A percentile compares a stretch with the other conserved stretches of the same genome.
Conservation (phyloP, 2,888 invertebrate genomes). For the Trissolcus brochymenae region DNA sequence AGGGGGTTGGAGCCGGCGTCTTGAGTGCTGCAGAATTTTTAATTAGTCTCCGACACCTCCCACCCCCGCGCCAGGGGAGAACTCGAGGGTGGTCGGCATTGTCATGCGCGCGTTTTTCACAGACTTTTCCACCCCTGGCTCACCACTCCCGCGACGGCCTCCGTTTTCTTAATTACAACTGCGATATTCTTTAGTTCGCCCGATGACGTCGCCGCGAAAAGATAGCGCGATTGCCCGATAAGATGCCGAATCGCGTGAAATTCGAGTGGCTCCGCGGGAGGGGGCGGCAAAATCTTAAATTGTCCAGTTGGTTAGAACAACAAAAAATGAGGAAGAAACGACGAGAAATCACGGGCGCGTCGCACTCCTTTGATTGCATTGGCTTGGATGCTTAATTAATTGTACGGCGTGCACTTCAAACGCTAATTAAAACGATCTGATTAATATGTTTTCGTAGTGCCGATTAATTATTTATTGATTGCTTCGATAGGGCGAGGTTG, state of each 20-base stretch:
- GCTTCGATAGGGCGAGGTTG: no score
- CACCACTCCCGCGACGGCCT: slow-evolving; percentile 68
- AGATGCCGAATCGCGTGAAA: slow-evolving; percentile 13
- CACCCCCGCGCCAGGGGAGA: slow-evolving; percentile 58
- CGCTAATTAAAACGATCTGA: slow-evolving; percentile 14
- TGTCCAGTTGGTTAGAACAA: no score
- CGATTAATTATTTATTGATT: slow-evolving; percentile 6
- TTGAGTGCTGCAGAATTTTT: slow-evolving; percentile 71
- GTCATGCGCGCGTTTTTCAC: slow-evolving; percentile 77
- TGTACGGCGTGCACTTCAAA: slow-evolving; percentile 9
- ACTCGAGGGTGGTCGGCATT: slow-evolving; percentile 69
- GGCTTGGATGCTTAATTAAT: slow-evolving; percentile 18
- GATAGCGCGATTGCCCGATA: slow-evolving; percentile 64
- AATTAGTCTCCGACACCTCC: slow-evolving; percentile 71
- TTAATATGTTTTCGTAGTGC: slow-evolving; percentile 14
- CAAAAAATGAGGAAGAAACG: no score
- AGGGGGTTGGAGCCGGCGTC: slow-evolving; percentile 65
- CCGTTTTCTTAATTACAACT: slow-evolving; percentile 76
- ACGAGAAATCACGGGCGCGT: no score
- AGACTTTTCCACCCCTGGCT: slow-evolving; percentile 74
- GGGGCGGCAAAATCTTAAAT: no score
- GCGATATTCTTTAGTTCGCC: slow-evolving; percentile 76
- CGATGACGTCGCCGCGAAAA: slow-evolving; percentile 75
- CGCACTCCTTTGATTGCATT: neutral
- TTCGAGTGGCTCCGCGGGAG: neutral